Conservation (phyloP, 2,113 vertebrate species). For the Conger conger region DNA sequence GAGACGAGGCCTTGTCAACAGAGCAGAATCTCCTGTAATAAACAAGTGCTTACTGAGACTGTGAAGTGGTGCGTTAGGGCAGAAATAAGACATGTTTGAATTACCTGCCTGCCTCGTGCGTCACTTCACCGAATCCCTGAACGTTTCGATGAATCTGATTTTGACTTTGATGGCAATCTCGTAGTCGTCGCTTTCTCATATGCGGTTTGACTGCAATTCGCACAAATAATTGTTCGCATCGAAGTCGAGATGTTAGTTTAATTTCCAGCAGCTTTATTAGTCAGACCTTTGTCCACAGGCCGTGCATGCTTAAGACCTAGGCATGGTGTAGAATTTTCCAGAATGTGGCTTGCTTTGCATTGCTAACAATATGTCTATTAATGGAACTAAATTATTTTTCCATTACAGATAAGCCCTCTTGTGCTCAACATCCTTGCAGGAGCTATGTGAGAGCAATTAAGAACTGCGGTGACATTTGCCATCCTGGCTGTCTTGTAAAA, state of each 20-base stretch:
- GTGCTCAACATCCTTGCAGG: not conserved
- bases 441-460: slow-evolving; percentile 35
- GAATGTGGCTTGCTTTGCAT: slow-evolving; percentile 22
- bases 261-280: not conserved
- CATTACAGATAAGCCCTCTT: slow-evolving; percentile 35
- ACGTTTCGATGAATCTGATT: not conserved
- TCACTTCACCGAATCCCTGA: not conserved
- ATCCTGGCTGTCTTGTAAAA: slow-evolving; percentile 26
- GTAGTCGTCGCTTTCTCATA: not conserved
- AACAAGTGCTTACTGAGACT: not conserved
- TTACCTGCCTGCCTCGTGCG: not conserved
- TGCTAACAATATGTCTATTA: slow-evolving; percentile 27
- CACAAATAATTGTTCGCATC: not conserved
- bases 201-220: not conserved
- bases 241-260: not conserved
- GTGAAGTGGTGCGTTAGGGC: not conserved
- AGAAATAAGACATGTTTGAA: not conserved
- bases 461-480: slow-evolving; percentile 35
- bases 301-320: not conserved
- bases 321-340: slow-evolving; percentile 15
- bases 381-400: slow-evolving; percentile 33
- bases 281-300: not conserved
- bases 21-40: not conserved
- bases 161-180: not conserved
- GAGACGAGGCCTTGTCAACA: not conserved